Evolutionary conservation across 2,113 vertebrate genomes (phyloP).

Genomic region (Chamaea fasciata): DNA sequence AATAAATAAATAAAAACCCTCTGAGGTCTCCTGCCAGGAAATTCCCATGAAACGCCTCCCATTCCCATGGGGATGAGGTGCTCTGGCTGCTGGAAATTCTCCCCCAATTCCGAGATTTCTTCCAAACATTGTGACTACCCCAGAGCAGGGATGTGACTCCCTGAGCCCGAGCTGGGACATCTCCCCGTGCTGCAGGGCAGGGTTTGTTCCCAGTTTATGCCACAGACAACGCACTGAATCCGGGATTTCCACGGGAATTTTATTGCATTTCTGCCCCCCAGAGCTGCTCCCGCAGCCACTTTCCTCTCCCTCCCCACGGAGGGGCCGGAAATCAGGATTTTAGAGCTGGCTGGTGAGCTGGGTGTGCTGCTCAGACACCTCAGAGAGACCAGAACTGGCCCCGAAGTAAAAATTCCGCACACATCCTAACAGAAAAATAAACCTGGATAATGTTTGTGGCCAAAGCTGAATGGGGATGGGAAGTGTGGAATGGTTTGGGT

Average conservation of each 20-base stretch:
- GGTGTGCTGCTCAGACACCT: neutral
- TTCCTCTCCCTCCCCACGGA: neutral
- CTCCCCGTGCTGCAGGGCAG: neutral
- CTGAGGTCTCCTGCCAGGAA: neutral
- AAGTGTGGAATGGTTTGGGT: no score
- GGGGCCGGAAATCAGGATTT: neutral
- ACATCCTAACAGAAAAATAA: neutral
- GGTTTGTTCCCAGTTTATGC: fast-evolving
- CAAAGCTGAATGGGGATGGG: neutral
- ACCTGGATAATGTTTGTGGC: neutral
- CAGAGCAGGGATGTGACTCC: neutral
- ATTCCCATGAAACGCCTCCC: neutral
- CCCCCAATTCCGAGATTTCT: neutral
- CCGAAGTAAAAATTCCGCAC: neutral
- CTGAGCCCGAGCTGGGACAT: neutral
- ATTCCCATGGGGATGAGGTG: neutral
- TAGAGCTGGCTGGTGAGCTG: neutral
- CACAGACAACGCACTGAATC: fast-evolving
- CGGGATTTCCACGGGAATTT: neutral
- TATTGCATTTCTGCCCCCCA: neutral
- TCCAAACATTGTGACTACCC: neutral
- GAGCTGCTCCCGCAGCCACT: neutral
- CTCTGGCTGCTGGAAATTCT: slow-evolving; percentile 1
- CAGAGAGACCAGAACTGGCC: neutral
- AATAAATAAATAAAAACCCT: neutral